phyloP scores from a whole-genome alignment of 2,113 vertebrate genomes.

The Coregonus clupeaformis region DNA sequence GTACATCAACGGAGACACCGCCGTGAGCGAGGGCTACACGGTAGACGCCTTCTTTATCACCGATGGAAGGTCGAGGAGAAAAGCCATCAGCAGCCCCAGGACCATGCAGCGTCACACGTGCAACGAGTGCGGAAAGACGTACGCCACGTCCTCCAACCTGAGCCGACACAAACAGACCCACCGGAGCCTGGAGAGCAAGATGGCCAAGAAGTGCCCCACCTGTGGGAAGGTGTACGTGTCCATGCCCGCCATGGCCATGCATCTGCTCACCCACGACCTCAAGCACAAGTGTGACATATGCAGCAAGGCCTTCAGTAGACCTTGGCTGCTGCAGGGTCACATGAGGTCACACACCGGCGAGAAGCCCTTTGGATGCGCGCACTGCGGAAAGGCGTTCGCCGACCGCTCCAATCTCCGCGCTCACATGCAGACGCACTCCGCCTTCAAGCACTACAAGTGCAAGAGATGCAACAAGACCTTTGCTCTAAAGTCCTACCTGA shows the following conservation, averaged over 20 bases:
- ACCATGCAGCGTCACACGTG: constrained; percentile 79
- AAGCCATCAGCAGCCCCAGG: constrained; percentile 63
- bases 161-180: constrained; percentile 92
- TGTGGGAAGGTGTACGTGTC: constrained; percentile 92
- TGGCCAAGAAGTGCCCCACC: constrained; percentile 90
- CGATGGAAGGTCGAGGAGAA: constrained; percentile 85
- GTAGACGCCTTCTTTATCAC: constrained; percentile 93
- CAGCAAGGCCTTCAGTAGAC: constrained; percentile 89
- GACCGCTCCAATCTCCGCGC: constrained; percentile 92
- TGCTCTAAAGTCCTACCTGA: constrained; percentile 91
- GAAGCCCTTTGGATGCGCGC: constrained; percentile 90
- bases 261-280: constrained; percentile 91
- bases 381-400: constrained; percentile 91
- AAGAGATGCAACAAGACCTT: constrained; percentile 91
- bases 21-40: constrained; percentile 86
- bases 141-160: constrained; percentile 89
- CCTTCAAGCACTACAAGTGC: constrained; percentile 95
- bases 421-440: constrained; percentile 94
- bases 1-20: constrained; percentile 87
- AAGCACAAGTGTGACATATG: constrained; percentile 93
- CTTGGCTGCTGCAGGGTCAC: constrained; percentile 92
- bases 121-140: constrained; percentile 87
- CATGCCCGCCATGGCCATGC: constrained; percentile 96
- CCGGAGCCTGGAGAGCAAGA: constrained; percentile 89
- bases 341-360: constrained; percentile 93